Evolutionary conservation across 2,113 vertebrate species (phyloP).

Genomic region (Ochotona princeps): DNA sequence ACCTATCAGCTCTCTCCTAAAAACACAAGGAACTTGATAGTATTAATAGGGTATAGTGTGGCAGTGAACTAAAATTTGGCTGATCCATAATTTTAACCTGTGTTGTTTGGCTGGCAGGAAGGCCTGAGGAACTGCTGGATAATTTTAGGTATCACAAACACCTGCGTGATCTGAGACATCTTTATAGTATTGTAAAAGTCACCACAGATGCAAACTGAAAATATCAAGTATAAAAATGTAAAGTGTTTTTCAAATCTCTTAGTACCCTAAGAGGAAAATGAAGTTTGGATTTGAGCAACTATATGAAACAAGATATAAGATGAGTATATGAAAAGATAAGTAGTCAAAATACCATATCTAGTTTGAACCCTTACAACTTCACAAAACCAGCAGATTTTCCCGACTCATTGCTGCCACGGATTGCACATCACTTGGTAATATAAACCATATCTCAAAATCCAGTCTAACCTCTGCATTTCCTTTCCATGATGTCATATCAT

Average conservation of each 20-base stretch:
- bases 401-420: not conserved
- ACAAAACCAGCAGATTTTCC: conserved; percentile 21
- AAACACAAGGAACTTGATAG: conserved; percentile 40
- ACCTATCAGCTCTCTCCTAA: conserved; percentile 32
- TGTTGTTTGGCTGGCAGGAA: conserved; percentile 28
- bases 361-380: not conserved
- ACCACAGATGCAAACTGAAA: not conserved
- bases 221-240: not conserved
- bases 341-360: not conserved
- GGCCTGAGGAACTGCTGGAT: conserved; percentile 49
- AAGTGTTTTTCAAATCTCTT: not conserved
- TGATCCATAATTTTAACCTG: conserved; percentile 46
- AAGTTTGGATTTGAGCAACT: not conserved
- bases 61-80: conserved; percentile 50
- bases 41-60: conserved; percentile 24
- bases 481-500: not conserved
- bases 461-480: not conserved
- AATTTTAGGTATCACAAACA: conserved; percentile 33
- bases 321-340: not conserved
- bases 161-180: not conserved
- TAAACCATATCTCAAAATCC: conserved; percentile 33
- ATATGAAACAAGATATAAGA: not conserved
- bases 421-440: not conserved
- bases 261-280: conserved; percentile 28
- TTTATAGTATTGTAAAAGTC: conserved; percentile 19